These are phyloP conservation scores for Rhagonycha lutea DNA, from an alignment of 2,888 invertebrate species.

Conservation along the genomic window DNA sequence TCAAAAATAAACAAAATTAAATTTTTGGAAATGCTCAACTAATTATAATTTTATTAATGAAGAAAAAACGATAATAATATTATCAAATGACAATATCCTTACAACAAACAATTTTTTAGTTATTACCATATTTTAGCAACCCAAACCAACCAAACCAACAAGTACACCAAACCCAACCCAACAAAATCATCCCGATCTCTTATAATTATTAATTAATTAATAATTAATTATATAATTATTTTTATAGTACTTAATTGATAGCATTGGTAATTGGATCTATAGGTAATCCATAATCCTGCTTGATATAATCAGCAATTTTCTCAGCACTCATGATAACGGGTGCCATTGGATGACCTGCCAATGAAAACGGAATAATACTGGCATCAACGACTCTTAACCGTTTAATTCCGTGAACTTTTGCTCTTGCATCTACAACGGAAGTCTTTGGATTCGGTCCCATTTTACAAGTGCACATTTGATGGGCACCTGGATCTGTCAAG, in stretches of 20 bases:
- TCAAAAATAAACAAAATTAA: too few relatives aligned
- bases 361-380: slow-evolving; percentile 68
- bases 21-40: too few relatives aligned
- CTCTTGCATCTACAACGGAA: slow-evolving; percentile 22
- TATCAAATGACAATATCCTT: too few relatives aligned
- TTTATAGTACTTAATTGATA: not conserved
- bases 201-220: too few relatives aligned
- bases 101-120: too few relatives aligned
- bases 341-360: slow-evolving; percentile 71
- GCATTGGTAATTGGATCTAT: not conserved
- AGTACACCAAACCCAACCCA: too few relatives aligned
- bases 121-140: too few relatives aligned
- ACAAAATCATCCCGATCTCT: too few relatives aligned
- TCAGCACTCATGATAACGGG: slow-evolving; percentile 71
- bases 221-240: too few relatives aligned
- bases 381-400: slow-evolving; percentile 71
- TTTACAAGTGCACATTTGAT: slow-evolving; percentile 33
- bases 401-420: slow-evolving; percentile 66
- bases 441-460: slow-evolving; percentile 30
- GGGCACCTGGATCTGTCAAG: slow-evolving; percentile 20
- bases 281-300: not conserved
- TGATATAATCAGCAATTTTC: slow-evolving; percentile 59
- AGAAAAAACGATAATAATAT: too few relatives aligned
- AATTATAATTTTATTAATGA: too few relatives aligned
- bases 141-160: too few relatives aligned